Conservation (phyloP, 1,140 invertebrate species). For the Bombyx mandarina region DNA sequence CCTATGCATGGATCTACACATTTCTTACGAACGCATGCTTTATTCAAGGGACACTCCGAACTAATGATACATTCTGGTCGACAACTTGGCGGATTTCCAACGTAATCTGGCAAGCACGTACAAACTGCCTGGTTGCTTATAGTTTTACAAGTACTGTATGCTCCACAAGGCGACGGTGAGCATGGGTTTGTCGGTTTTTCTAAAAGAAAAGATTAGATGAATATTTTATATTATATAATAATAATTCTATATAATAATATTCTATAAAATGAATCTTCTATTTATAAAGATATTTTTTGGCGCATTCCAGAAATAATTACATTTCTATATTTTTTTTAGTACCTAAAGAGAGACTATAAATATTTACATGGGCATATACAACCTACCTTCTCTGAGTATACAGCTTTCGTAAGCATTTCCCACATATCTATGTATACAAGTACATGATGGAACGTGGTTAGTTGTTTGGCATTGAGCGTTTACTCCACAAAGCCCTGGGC, state of each 20-base stretch:
- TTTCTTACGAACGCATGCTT: conserved; percentile 76
- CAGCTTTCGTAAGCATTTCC: conserved; percentile 80
- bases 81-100: conserved; percentile 82
- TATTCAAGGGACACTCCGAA: conserved; percentile 77
- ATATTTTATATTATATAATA: neutral
- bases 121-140: conserved; percentile 76
- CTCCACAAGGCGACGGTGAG: conserved; percentile 74
- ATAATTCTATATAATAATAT: no score
- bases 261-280: no score
- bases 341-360: neutral
- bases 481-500: conserved; percentile 79
- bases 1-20: conserved; percentile 79
- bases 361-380: neutral
- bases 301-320: no score
- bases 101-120: conserved; percentile 77
- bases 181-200: conserved; percentile 69
- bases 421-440: conserved; percentile 74
- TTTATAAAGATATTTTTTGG: no score
- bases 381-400: conserved; percentile 66
- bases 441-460: conserved; percentile 82
- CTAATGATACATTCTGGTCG: conserved; percentile 79
- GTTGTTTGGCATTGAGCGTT: conserved; percentile 82
- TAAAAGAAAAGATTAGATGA: conserved; percentile 10
- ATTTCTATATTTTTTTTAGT: no score
- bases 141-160: conserved; percentile 78